Evolutionary conservation across 2,888 invertebrate species (phyloP), one percentile per base, ranked within the genome.

Genomic region (Catonia carolina): DNA sequence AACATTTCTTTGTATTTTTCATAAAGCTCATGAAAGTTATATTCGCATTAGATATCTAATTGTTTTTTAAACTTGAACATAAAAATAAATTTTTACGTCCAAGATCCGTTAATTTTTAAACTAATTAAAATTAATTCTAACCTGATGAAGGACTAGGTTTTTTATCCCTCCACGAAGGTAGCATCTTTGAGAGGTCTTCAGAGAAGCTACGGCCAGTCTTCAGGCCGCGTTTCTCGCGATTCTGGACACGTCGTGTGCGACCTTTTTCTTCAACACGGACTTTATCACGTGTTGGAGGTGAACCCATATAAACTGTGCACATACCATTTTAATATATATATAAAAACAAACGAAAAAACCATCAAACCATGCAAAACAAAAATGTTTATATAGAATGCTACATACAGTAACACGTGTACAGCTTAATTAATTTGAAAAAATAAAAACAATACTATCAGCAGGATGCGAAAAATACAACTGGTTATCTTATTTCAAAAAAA

Each of bases 261-360:
- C 61, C 83, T 73, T 86, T 86, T 72, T 85, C 86, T 66, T 86
- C 86, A 33, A 51, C 55, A 33, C 55, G 59, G 66, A 86, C 79
- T 76, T 87, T 88, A 73, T 87, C 87, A 61, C 87, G 75, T 18
- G 87, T 88, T 42, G 87, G 87, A 47, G 88, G 87, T 2, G 87
- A 87, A 35, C 86, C 86, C 59, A 86, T 86, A 58, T 85, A 86
- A 42, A 61, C 63, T 62, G 55, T 50, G 50, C 37, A 55, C 48
- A 48, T 45, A 35, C 42, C 53, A 57, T 14, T 12, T 20, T 4
- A 23, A 6, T n/a, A n/a, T n/a, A 52, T 22, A 18, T 20, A 33
- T 12, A 45, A 23, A 42, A 36, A 41, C 45, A 36, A 35, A 37
- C 47, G n/a, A 53, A 14, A 36, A 31, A 39, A 7, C 18, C 48